Conservation (phyloP, 2,113 vertebrate species). For the Falco punctatus region DNA sequence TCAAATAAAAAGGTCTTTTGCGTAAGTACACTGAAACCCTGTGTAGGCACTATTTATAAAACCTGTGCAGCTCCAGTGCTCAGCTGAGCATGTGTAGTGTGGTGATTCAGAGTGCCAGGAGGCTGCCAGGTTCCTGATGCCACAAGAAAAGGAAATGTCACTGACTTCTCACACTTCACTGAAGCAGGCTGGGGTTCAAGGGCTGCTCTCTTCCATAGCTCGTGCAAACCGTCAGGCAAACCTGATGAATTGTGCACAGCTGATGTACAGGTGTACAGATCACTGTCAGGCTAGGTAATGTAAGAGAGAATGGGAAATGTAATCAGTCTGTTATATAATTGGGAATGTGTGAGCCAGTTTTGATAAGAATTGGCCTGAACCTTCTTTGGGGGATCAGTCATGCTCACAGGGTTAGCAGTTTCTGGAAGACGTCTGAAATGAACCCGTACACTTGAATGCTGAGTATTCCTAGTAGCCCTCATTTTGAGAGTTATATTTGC, state of each 20-base stretch:
- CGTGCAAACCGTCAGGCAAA: not conserved
- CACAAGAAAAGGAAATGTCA: not conserved
- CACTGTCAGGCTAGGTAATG: not conserved
- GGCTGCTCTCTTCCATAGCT: not conserved
- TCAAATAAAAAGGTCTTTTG: not conserved
- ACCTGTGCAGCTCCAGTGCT: rapidly evolving
- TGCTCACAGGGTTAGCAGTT: not conserved
- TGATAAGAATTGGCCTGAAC: not conserved
- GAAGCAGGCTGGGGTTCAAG: not conserved
- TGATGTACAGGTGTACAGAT: not conserved
- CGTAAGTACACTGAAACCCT: not conserved
- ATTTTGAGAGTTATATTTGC: not conserved
- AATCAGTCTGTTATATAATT: slow-evolving; percentile 1
- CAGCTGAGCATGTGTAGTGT: not conserved
- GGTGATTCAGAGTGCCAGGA: not conserved
- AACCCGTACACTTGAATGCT: not conserved
- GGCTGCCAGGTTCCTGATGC: not conserved
- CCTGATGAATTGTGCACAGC: not conserved
- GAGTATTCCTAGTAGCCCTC: not conserved
- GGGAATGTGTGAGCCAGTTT: not conserved
- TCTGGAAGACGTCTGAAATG: not conserved
- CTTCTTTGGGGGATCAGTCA: not conserved
- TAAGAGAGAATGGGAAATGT: not conserved
- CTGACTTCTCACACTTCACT: not conserved
- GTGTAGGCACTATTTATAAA: slow-evolving; percentile 25